Conservation (phyloP, 2,113 vertebrate genomes). For the Leucoraja erinaceus region DNA sequence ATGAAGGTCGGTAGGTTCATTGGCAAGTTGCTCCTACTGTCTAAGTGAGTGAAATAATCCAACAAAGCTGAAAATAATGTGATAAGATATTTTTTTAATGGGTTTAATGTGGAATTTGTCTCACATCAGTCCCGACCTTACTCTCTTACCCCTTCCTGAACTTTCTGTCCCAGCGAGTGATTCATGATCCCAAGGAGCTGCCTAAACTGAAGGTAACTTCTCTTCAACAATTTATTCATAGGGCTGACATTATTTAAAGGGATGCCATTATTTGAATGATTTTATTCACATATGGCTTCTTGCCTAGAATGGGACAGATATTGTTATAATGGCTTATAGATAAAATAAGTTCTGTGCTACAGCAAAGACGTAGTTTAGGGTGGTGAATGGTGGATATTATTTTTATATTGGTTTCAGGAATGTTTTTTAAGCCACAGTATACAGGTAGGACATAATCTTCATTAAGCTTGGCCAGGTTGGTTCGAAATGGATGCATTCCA, state of each 20-base stretch:
- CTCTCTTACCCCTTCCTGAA: too few relatives aligned
- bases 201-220: too few relatives aligned
- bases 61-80: too few relatives aligned
- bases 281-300: neutral
- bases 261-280: too few relatives aligned
- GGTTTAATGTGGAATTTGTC: too few relatives aligned
- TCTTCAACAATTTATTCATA: neutral
- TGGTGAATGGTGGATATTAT: neutral
- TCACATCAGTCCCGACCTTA: too few relatives aligned
- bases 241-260: neutral
- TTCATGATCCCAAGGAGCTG: too few relatives aligned
- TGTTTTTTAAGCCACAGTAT: neutral
- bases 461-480: neutral
- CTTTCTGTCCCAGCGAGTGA: too few relatives aligned
- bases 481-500: neutral
- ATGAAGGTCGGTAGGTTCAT: too few relatives aligned
- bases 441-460: neutral
- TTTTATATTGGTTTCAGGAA: neutral
- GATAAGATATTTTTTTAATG: too few relatives aligned
- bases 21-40: too few relatives aligned
- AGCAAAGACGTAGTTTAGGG: neutral
- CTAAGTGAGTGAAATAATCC: too few relatives aligned
- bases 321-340: neutral
- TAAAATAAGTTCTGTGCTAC: neutral
- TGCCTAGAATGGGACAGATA: neutral